phyloP scores from a whole-genome alignment of 2,113 vertebrate genomes.

The Colinus virginianus region DNA sequence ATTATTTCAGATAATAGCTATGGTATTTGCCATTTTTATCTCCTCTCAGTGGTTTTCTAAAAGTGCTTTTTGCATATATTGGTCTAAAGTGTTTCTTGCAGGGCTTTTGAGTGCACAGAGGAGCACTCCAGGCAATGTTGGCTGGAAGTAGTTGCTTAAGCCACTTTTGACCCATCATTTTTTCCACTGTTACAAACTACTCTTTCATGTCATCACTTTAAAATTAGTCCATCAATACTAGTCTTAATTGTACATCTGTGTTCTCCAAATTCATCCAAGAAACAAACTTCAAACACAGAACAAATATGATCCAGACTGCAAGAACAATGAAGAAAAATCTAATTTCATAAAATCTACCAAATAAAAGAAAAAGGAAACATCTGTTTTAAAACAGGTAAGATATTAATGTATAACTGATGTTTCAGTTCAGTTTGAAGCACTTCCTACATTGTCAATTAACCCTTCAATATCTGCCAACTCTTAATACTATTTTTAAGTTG shows the following conservation, averaged over 20 bases:
- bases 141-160: background rate
- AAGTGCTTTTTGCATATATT: background rate
- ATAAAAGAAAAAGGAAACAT: background rate
- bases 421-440: background rate
- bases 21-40: conserved; percentile 30
- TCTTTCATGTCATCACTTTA: background rate
- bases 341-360: background rate
- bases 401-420: background rate
- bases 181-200: background rate
- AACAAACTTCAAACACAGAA: background rate
- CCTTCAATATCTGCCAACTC: background rate
- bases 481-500: background rate
- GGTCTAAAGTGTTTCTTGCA: background rate
- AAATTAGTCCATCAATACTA: background rate
- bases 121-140: background rate
- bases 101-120: background rate
- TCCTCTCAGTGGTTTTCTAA: background rate
- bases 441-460: background rate
- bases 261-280: background rate
- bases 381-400: background rate
- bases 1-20: conserved; percentile 10
- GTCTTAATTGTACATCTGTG: background rate
- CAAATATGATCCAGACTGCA: background rate
- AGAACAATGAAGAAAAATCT: background rate
- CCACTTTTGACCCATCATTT: background rate